Evolutionary conservation across 2,113 vertebrate species (phyloP).

Genomic region (Tachysurus fulvidraco): DNA sequence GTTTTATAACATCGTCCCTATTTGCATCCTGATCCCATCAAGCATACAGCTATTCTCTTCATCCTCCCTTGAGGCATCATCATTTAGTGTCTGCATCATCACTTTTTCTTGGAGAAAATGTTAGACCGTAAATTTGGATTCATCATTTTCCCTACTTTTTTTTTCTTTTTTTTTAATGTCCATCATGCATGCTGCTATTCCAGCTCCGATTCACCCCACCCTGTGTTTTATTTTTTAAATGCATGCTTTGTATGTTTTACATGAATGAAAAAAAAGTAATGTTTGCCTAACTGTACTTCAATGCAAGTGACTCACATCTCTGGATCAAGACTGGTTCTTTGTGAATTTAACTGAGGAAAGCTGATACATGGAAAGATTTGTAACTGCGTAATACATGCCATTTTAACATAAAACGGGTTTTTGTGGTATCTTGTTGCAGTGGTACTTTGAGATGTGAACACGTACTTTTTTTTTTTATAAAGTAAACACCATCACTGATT

Average conservation of each 20-base stretch:
- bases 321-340: background rate
- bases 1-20: constrained; percentile 9
- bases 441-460: background rate
- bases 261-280: background rate
- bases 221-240: background rate
- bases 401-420: background rate
- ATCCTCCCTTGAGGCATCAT: background rate
- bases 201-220: background rate
- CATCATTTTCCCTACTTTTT: background rate
- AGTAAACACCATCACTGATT: constrained; percentile 13
- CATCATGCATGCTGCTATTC: constrained; percentile 33
- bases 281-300: background rate
- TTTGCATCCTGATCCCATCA: constrained; percentile 41
- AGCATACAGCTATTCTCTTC: background rate
- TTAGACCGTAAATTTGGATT: background rate
- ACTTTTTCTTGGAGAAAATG: background rate
- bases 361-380: background rate
- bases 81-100: background rate
- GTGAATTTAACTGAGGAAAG: background rate
- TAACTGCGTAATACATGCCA: background rate
- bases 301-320: background rate
- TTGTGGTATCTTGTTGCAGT: background rate
- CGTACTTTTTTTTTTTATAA: background rate
- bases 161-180: too few species aligned
- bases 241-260: constrained; percentile 33